Percentiles rank a stretch among this genome's conserved stretches.
phyloP scores from a whole-genome alignment of 2,797 vertebrate species.

The Eulemur albifrons region DNA sequence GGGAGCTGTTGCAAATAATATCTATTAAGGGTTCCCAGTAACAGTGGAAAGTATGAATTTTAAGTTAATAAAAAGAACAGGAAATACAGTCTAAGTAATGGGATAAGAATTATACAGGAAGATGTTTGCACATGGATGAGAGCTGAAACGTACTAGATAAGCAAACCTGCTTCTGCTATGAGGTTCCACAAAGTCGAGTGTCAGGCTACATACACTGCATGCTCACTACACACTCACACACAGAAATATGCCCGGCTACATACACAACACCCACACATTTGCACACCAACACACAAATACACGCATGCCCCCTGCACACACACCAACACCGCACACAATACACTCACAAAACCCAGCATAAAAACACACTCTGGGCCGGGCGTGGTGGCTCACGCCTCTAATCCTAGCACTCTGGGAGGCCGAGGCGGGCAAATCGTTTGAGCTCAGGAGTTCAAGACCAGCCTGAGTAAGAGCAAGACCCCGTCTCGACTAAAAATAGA shows the following conservation, averaged over 20 bases:
- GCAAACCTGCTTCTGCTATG: neutral
- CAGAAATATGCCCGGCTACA: neutral
- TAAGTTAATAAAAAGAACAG: neutral
- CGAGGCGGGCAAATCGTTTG: too few species aligned
- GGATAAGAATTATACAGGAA: neutral
- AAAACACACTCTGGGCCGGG: neutral
- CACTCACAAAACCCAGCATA: neutral
- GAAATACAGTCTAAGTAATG: neutral
- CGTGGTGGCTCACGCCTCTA: too few species aligned
- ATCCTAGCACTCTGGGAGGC: too few species aligned
- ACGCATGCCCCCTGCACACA: neutral
- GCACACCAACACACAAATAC: neutral
- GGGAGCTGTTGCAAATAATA: neutral
- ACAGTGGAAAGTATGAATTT: neutral
- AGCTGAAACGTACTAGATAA: neutral
- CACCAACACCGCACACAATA: neutral
- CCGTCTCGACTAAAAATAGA: too few species aligned
- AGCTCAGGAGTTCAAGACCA: too few species aligned
- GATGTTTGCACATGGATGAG: accelerated
- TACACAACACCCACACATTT: neutral
- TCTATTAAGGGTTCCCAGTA: neutral
- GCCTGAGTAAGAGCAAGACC: too few species aligned
- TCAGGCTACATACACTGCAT: accelerated
- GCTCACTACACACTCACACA: too few species aligned
- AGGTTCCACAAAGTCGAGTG: neutral